Conservation (phyloP, 1,140 invertebrate species). For the Neotoxoptera formosana region DNA sequence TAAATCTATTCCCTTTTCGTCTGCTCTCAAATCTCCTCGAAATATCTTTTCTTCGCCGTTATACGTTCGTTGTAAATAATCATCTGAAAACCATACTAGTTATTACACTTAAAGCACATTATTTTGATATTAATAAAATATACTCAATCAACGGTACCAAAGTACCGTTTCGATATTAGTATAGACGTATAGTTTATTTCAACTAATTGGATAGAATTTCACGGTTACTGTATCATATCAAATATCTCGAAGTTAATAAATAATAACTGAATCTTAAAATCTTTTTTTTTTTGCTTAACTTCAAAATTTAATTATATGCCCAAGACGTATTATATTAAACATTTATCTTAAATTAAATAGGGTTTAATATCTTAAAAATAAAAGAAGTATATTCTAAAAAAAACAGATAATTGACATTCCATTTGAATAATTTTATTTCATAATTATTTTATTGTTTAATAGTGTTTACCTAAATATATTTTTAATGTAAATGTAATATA, state of each 20-base stretch:
- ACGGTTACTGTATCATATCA: neutral
- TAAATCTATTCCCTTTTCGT: constrained; percentile 50
- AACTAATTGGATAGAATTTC: neutral
- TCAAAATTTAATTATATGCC: neutral
- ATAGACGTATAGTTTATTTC: neutral
- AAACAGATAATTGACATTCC: neutral
- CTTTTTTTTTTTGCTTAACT: neutral
- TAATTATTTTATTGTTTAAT: neutral
- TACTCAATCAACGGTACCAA: neutral
- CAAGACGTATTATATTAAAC: neutral
- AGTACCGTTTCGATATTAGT: neutral
- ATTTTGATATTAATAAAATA: neutral
- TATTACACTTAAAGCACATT: neutral
- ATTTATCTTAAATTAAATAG: neutral
- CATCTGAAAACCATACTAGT: constrained; percentile 31
- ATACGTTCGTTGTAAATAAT: constrained; percentile 52
- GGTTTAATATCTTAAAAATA: neutral
- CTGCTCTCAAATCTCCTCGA: constrained; percentile 39
- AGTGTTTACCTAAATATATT: neutral
- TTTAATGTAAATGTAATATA: neutral
- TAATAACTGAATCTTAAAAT: neutral
- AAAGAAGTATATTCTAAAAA: neutral
- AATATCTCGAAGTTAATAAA: neutral
- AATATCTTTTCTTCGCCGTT: constrained; percentile 51
- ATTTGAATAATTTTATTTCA: neutral